A percentile compares a stretch with the other conserved stretches of the same genome.
Evolutionary conservation across 2,797 vertebrate genomes (phyloP).

Genomic region (Triplophysa yarkandensis): DNA sequence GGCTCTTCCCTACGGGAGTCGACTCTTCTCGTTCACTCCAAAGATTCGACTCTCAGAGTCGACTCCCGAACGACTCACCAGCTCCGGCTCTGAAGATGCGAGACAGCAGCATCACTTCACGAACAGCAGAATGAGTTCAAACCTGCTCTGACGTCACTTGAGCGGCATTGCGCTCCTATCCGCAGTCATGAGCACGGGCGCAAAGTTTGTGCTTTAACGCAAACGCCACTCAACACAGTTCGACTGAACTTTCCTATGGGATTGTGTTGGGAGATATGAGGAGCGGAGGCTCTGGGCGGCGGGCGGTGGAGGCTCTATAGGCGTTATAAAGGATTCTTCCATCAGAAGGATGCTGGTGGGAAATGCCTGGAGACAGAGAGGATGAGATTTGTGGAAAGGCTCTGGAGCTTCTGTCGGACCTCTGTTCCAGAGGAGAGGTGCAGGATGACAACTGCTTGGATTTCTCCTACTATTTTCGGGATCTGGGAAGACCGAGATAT

Average conservation of each 20-base stretch:
- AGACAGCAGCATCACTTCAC: slow-evolving; percentile 24
- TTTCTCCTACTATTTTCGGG: slow-evolving; percentile 95
- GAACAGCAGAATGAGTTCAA: slow-evolving; percentile 35
- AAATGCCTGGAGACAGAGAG: slow-evolving; percentile 98
- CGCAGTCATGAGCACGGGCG: background rate
- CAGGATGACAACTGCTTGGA: slow-evolving; percentile 93
- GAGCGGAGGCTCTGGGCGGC: slow-evolving; percentile 30
- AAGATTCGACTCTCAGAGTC: too few species aligned
- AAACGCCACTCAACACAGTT: slow-evolving; percentile 1
- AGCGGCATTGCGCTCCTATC: background rate
- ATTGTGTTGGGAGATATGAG: slow-evolving; percentile 19
- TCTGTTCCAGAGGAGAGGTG: slow-evolving; percentile 93
- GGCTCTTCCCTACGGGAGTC: too few species aligned
- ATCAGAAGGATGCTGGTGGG: slow-evolving; percentile 95
- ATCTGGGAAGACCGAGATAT: slow-evolving; percentile 89
- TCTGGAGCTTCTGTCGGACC: slow-evolving; percentile 93
- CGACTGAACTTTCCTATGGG: slow-evolving; percentile 30
- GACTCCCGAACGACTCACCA: too few species aligned
- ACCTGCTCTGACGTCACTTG: slow-evolving; percentile 10
- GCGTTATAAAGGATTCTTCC: slow-evolving; percentile 63
- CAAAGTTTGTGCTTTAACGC: slow-evolving; percentile 19
- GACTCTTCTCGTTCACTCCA: too few species aligned
- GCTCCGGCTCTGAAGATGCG: slow-evolving; percentile 30
- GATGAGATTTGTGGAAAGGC: slow-evolving; percentile 98
- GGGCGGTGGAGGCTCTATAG: slow-evolving; percentile 44